These are phyloP conservation scores for Synanthedon vespiformis DNA, from an alignment of 2,888 invertebrate species.

Conservation along the genomic window DNA sequence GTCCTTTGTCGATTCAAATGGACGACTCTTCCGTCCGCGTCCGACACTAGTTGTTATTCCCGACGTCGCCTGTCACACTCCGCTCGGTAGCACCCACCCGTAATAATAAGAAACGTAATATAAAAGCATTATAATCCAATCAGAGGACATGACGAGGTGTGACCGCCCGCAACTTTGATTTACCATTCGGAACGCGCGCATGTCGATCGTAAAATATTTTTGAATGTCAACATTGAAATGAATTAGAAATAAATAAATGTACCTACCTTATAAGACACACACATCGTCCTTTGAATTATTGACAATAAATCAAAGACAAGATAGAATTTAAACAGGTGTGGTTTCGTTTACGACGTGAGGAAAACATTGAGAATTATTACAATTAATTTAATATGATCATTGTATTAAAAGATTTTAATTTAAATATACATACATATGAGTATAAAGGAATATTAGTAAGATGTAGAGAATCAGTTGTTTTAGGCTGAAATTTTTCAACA, in stretches of 20 bases:
- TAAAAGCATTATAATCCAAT: constrained; percentile 70
- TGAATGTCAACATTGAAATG: constrained; percentile 38
- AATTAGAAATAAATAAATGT: constrained; percentile 42
- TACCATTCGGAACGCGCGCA: constrained; percentile 51
- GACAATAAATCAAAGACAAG: not conserved
- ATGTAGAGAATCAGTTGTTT: too few species aligned
- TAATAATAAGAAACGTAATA: constrained; percentile 66
- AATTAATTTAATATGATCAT: too few species aligned
- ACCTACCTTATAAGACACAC: constrained; percentile 22
- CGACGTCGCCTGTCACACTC: constrained; percentile 47
- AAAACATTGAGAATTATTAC: too few species aligned
- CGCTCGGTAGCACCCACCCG: constrained; percentile 52
- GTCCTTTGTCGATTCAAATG: constrained; percentile 20
- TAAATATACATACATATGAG: too few species aligned
- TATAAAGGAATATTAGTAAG: too few species aligned
- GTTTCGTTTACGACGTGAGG: too few species aligned
- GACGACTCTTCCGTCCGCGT: constrained; percentile 23
- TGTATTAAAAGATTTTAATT: too few species aligned
- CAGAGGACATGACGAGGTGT: constrained; percentile 51
- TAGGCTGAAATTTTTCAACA: too few species aligned
- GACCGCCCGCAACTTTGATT: constrained; percentile 56
- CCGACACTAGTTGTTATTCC: constrained; percentile 54
- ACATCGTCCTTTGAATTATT: constrained; percentile 14
- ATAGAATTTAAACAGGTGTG: too few species aligned
- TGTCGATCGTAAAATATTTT: constrained; percentile 59